Conservation (phyloP, 2,113 vertebrate species). For the Aegotheles bennettii region DNA sequence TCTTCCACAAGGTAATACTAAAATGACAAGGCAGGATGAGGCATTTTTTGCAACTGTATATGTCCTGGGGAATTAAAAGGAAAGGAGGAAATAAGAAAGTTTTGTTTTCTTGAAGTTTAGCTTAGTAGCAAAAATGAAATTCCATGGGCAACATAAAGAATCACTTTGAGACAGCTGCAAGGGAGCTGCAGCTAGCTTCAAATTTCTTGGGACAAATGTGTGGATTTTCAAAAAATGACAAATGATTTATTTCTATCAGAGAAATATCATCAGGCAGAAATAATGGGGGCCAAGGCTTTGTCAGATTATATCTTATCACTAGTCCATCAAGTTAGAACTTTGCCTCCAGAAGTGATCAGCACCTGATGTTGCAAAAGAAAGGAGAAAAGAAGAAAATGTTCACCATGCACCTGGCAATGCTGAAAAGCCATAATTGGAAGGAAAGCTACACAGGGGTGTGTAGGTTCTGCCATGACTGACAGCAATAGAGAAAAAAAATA, state of each 20-base stretch:
- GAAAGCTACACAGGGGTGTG: neutral
- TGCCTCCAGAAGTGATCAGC: neutral
- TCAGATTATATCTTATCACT: neutral
- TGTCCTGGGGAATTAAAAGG: neutral
- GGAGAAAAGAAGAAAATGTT: neutral
- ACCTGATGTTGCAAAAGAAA: neutral
- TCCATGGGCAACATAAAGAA: neutral
- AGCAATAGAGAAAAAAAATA: neutral
- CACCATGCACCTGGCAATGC: neutral
- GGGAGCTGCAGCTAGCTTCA: neutral
- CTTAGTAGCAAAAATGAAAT: neutral
- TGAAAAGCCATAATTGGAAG: neutral
- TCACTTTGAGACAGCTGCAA: neutral
- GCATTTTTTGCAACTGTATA: neutral
- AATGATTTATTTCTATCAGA: neutral
- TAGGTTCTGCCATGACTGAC: neutral
- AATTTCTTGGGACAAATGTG: neutral
- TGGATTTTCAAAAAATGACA: neutral
- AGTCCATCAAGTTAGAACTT: neutral
- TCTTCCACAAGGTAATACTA: neutral
- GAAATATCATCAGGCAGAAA: neutral
- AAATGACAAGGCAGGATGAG: conserved; percentile 2
- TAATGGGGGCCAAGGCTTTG: neutral
- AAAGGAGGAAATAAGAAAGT: neutral
- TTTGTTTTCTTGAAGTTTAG: neutral